Evolutionary conservation across 2,113 vertebrate species (phyloP), one percentile per base, ranked within the genome.

Genomic region (Gasterosteus aculeatus): DNA sequence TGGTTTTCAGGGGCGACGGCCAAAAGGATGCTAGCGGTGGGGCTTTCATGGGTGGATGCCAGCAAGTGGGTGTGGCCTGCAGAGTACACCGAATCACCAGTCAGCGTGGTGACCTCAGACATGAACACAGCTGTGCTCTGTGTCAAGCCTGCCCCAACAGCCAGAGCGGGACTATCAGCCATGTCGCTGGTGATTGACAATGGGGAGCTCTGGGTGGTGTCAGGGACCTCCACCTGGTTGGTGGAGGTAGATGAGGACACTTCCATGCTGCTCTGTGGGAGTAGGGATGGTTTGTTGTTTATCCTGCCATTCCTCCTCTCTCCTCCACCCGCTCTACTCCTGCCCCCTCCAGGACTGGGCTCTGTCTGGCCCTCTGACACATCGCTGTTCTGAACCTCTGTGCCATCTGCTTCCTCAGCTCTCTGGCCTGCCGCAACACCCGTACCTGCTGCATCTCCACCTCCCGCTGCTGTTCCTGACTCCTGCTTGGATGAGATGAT

Each of bases 121-220:
- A 98, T 99, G 92, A 98, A 99, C 9, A 98, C 97, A 0, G 96
- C 96, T 88, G 96, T 94, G 70, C 95, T 97, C 91, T 98, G 97
- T 67, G 96, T 96, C 87, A 99, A 87, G 81, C 96, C 95, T 4
- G 96, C 94, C 90, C 96, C 96, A 51, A 98, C 97, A 3, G 95
- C 95, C 0, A 99, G 96, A 9, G 95, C 96, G 0, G 98, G 97
- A 83, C 97, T 99, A 87, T 99, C 97, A 0, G 94, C 97, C 93
- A 98, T 96, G 75, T 99, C 98, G 2, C 97, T 99, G 94, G 96
- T 95, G 92, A 98, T 98, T 90, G 97, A 98, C 86, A 99, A 92
- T 0, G 98, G 98, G 56, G 98, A 99, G 90, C 97, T 98, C 93
- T 99, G 98, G 72, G 98, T 99, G 16, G 98, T 99, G 93, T 99